Conservation (phyloP, 2,113 vertebrate genomes). For the Terrapene triunguis region DNA sequence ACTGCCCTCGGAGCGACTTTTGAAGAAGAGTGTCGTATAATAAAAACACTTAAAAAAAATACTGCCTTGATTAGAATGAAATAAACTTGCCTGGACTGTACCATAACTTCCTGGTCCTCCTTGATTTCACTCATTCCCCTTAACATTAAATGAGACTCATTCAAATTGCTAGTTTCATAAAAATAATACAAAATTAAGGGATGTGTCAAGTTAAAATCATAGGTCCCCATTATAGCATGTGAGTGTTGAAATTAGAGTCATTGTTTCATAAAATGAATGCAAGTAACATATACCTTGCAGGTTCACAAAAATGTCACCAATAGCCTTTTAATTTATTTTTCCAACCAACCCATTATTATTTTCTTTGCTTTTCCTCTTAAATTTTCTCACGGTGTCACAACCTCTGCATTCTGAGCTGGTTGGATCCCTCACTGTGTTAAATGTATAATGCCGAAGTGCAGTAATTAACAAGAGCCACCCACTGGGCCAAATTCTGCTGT, state of each 20-base stretch:
- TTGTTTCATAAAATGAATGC: conserved; percentile 70
- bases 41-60: conserved; percentile 13
- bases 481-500: not conserved
- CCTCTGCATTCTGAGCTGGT: conserved; percentile 45
- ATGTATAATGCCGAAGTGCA: conserved; percentile 49
- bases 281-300: conserved; percentile 66
- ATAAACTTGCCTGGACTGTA: conserved; percentile 46
- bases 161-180: conserved; percentile 65
- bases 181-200: conserved; percentile 67
- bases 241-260: conserved; percentile 62
- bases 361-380: conserved; percentile 39
- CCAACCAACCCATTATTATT: conserved; percentile 62
- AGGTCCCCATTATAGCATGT: conserved; percentile 61
- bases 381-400: conserved; percentile 47
- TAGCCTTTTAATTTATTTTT: conserved; percentile 67
- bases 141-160: conserved; percentile 59
- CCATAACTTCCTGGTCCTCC: conserved; percentile 27
- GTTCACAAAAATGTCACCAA: conserved; percentile 58
- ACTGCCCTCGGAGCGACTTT: conserved; percentile 6
- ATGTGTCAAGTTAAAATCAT: conserved; percentile 56
- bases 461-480: conserved; percentile 62
- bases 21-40: conserved; percentile 16
- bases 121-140: conserved; percentile 58
- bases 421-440: conserved; percentile 33
- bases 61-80: conserved; percentile 18